Base-by-base conservation (phyloP, 2,888 invertebrate genomes). In the Drosophila borborema region DNA sequence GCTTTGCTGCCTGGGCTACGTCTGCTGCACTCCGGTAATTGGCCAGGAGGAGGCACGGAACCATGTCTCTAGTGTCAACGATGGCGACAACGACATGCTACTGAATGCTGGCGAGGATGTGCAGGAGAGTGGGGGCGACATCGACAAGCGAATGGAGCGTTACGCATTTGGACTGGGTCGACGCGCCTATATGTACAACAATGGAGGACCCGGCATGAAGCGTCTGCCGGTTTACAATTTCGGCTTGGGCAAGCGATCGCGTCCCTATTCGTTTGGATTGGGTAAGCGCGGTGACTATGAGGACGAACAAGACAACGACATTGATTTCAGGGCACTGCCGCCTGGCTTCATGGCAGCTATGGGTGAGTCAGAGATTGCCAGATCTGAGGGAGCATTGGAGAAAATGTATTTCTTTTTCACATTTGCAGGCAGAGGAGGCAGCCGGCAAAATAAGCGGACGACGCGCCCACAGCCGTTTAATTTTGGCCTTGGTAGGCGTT, bases 131-230 rank as follows among this genome's bases (percentile, higher is more conserved):
- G 59, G 64, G 1, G 66, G 72, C 16, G 90, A 90, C 36, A 90
- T 91, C 55, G 92, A 93, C 46, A 95, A 96, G 92, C 94, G 96
- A 64, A 94, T 94, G 36, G 94, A 95, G 31, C 95, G 95, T 0
- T 96, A 96, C 92, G 95, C 95, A 34, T 96, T 96, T 86, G 96
- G 96, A 0, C 93, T 96, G n/a, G 96, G 96, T 1, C 95, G 96
- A 80, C 94, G 96, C 14, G 94, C 94, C 16, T 93, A 93, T 61
- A 92, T 93, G 66, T 92, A 93, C 69, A 92, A 92, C 41, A 91
- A 92, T 64, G 92, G 92, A 38, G 92, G 91, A 5, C 80, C 87
- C 40, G 93, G 93, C 3, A 90, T 92, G 70, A 93, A 93, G 73
- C 92, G 93, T 48, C 72, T 93, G 70, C 93, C 93, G 2, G 92